Evolutionary conservation across 2,888 invertebrate genomes (phyloP).

Genomic region (Venustoraphidia nigricollis): DNA sequence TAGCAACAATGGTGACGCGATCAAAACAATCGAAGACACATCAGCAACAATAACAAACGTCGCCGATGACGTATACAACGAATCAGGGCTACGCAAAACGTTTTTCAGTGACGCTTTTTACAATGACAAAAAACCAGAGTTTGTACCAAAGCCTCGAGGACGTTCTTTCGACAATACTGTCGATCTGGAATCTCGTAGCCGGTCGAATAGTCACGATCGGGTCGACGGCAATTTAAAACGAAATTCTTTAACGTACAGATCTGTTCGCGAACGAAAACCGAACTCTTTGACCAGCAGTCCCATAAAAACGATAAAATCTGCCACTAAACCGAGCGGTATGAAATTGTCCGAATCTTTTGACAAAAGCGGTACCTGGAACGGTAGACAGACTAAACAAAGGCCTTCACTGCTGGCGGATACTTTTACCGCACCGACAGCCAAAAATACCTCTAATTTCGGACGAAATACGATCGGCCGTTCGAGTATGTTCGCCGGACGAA

Average conservation of each 20-base stretch:
- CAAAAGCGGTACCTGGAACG: conserved; percentile 56
- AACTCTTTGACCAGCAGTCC: conserved; percentile 31
- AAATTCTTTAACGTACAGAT: conserved; percentile 26
- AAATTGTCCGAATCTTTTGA: conserved; percentile 27
- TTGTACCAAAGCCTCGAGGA: conserved; percentile 8
- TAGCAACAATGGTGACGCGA: neutral
- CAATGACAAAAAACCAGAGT: conserved; percentile 31
- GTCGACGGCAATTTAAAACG: conserved; percentile 21
- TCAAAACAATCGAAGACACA: neutral
- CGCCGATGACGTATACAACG: conserved; percentile 44
- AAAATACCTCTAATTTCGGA: conserved; percentile 15
- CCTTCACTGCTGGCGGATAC: conserved; percentile 45
- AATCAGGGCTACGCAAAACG: conserved; percentile 55
- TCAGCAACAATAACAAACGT: conserved; percentile 17
- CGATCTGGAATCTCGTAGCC: conserved; percentile 30
- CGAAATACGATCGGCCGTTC: conserved; percentile 29
- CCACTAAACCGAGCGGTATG: conserved; percentile 18
- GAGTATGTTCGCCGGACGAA: conserved; percentile 29
- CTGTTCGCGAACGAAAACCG: conserved; percentile 28
- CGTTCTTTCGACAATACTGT: conserved; percentile 18
- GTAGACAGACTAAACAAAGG: conserved; percentile 34
- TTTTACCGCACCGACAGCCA: conserved; percentile 26
- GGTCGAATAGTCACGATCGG: conserved; percentile 29
- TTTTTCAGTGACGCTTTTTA: conserved; percentile 48
- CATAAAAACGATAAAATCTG: conserved; percentile 30